Base-by-base conservation (phyloP, 2,888 invertebrate species). In the Crossocerus cetratus region DNA sequence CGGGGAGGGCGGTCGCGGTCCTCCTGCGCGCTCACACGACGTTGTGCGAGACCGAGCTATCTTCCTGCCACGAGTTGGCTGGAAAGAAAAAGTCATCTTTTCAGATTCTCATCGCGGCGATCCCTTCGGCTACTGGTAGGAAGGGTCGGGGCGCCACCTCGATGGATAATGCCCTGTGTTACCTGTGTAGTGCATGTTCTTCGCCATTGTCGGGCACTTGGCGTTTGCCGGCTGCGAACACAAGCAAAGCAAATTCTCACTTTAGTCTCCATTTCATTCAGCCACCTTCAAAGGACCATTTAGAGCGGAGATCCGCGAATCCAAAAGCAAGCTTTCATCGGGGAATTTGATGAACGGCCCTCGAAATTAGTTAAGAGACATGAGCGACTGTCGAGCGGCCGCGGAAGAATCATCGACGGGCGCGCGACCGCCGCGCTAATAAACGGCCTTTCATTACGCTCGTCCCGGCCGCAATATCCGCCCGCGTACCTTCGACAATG, bases 121-220 rank as follows among this genome's bases (percentile, higher is more conserved):
- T 84, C 74, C 76, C 74, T 67, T 80, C 71, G 73, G 60, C 69
- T 72, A 56, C 74, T 74, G 70, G 72, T 64, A 69, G 53, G 66
- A 71, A 68, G 65, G 78, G 75, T 64, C 4, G 69, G 74, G 72
- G 71, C 67, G 55, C n/a, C 55, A 55, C 8, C 45, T 71, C 73
- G 64, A 70, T 78, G 83, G 83, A 71, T 73, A 76, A 76, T 76
- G 70, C 73, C 73, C 61, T 82, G 77, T 76, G 78, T 90, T 93
- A 95, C 95, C 96, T 93, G 94, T 95, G 90, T 97, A 97, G 87
- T 96, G 95, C 94, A 96, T 96, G 87, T 97, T 96, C 91, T 95
- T 94, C 88, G 96, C 95, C 97, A 97, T 97, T 83, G 96, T 95
- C 60, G 96, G 96, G 91, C 97, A 97, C 90, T 94, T 95, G 18